These are phyloP conservation scores for Paracentrotus lividus DNA, from an alignment of 53 echinoderm and acorn worm species.

Conservation along the genomic window DNA sequence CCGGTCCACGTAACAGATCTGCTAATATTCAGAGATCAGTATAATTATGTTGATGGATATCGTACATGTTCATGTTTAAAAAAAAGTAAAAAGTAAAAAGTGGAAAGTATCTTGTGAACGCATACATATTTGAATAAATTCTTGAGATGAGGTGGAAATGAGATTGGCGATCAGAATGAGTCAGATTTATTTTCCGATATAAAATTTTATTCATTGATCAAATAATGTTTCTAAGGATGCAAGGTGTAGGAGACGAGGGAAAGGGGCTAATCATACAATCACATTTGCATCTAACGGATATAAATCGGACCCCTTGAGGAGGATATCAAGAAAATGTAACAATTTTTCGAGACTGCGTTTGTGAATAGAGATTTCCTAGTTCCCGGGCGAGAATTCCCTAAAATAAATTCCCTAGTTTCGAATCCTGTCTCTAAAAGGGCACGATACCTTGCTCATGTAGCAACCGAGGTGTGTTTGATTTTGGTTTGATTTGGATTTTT, in stretches of 20 bases:
- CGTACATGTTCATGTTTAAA: too few species aligned
- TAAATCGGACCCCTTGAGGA: background rate
- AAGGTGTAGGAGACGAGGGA: background rate
- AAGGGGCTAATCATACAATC: background rate
- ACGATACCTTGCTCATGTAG: background rate
- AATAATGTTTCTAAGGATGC: background rate
- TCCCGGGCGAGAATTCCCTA: conserved; percentile 8
- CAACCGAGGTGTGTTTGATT: too few species aligned
- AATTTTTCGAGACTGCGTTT: background rate
- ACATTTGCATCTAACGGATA: background rate
- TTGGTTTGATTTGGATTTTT: too few species aligned
- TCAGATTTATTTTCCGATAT: background rate
- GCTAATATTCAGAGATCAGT: too few species aligned
- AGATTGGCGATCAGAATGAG: background rate
- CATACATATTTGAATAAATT: background rate
- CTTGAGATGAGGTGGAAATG: too few species aligned
- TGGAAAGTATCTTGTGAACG: too few species aligned
- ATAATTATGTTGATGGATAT: too few species aligned
- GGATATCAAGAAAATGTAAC: background rate
- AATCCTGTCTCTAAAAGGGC: background rate
- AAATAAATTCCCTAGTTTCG: conserved; percentile 23
- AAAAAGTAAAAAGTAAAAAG: too few species aligned
- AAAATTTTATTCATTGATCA: background rate
- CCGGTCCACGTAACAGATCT: too few species aligned
- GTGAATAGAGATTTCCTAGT: conserved; percentile 6